These are phyloP conservation scores for Rhynchotus rufescens DNA, from an alignment of 2,797 vertebrate species.

Conservation along the genomic window DNA sequence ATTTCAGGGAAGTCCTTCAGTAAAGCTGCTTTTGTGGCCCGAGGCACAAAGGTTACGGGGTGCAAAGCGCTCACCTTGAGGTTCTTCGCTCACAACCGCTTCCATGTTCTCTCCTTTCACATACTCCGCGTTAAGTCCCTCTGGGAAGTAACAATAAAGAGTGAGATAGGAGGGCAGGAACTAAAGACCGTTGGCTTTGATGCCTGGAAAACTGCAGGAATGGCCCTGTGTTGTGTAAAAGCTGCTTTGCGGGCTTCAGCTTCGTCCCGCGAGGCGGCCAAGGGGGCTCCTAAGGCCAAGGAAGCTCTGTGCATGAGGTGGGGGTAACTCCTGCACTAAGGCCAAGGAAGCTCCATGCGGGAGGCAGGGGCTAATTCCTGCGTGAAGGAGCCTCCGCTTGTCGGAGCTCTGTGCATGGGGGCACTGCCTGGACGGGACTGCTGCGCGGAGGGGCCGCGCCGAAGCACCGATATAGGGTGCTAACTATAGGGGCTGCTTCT, in stretches of 20 bases:
- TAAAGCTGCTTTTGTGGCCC: neutral
- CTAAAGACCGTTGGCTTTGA: neutral
- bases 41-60: neutral
- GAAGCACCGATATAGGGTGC: fast-evolving
- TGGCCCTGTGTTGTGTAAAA: neutral
- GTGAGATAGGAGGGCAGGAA: neutral
- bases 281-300: no score
- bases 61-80: constrained; percentile 85
- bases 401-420: fast-evolving
- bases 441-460: neutral
- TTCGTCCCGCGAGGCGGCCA: no score
- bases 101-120: constrained; percentile 92
- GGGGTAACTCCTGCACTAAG: no score
- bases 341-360: no score
- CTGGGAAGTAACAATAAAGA: constrained; percentile 77
- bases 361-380: neutral
- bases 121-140: constrained; percentile 90
- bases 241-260: neutral
- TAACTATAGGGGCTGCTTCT: neutral
- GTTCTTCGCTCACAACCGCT: constrained; percentile 90
- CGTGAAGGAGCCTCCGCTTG: neutral
- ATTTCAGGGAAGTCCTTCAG: neutral
- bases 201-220: neutral
- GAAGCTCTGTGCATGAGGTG: no score
- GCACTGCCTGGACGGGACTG: fast-evolving